Base-by-base conservation (phyloP, 2,797 vertebrate species). In the Falco berigora region DNA sequence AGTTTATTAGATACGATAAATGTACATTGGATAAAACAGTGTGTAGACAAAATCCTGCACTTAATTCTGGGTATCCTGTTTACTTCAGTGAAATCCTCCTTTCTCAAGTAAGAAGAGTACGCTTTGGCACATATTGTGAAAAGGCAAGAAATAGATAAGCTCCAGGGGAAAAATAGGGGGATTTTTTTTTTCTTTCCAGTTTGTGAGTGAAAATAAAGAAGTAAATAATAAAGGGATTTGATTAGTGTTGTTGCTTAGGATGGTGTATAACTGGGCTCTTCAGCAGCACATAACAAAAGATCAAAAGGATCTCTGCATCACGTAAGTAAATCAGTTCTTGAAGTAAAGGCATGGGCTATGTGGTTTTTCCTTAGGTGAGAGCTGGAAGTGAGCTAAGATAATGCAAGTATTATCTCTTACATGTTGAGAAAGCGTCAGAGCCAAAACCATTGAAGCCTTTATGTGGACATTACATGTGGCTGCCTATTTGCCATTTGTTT, bases 221-320 rank as follows among this genome's bases (percentile, higher is more conserved):
- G 88, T 91, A 97, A 94, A 92, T 97, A 91, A 90, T 84, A 91
- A 94, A 97, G 82, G 91, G 91, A 95, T 88, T 89, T 97, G 73
- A 69, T 75, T 83, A 12, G 42, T 88, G 67, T 36, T 82, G 79
- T 69, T 95, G 42, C 30, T 93, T 86, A 64, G 40, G 76, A 83
- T 28, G 59, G 56, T 93, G 92, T 93, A 46, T 90, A 89, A 84
- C 85, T 84, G 86, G 58, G 52, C 32, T 97, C 73, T 94, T 97
- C 96, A 94, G 93, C 72, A 96, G 92, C 63, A 78, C 88, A 44
- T 75, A 88, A 95, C 64, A 93, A 97, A 96, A 95, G 96, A 95
- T 92, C 96, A 94, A 97, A 97, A 50, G 38, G 17, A 67, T 77
- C 59, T 79, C 18, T 93, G 34, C 28, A 92, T 94, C 94, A 82